A percentile compares a stretch with the other conserved stretches of the same genome.
Evolutionary conservation across 2,113 vertebrate species (phyloP).

Genomic region (Hirundichthys speculiger): DNA sequence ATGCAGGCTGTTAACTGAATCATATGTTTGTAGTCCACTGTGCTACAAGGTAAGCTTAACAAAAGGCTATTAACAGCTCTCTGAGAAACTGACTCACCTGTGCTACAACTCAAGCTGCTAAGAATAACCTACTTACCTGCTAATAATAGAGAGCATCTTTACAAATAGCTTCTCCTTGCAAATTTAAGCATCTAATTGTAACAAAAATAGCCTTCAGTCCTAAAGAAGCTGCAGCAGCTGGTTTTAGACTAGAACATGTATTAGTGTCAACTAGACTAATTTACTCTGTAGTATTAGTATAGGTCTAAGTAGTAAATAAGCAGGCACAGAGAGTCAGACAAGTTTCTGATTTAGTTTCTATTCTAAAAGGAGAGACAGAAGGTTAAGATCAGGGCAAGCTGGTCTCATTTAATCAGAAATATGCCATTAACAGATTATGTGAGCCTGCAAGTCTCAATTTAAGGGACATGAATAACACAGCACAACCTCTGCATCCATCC

Average conservation of each 20-base stretch:
- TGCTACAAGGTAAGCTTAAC: slow-evolving; percentile 37
- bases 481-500: neutral
- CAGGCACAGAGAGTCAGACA: slow-evolving; percentile 3
- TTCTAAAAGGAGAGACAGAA: neutral
- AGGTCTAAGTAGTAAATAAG: slow-evolving; percentile 4
- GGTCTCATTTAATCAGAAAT: slow-evolving; percentile 8
- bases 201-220: slow-evolving; percentile 25
- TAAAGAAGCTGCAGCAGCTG: slow-evolving; percentile 24
- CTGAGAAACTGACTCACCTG: slow-evolving; percentile 37
- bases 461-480: slow-evolving; percentile 3
- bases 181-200: slow-evolving; percentile 48
- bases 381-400: slow-evolving; percentile 20
- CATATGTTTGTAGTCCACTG: slow-evolving; percentile 1
- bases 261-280: slow-evolving; percentile 25
- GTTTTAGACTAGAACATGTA: slow-evolving; percentile 40
- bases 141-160: slow-evolving; percentile 61
- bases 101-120: slow-evolving; percentile 44
- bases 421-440: neutral
- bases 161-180: slow-evolving; percentile 48
- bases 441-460: neutral
- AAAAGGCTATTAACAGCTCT: slow-evolving; percentile 52
- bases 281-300: neutral
- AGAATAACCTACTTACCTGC: slow-evolving; percentile 57
- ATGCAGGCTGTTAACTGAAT: neutral
- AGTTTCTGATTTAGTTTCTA: slow-evolving; percentile 1